Base-by-base conservation (phyloP, 2,888 invertebrate genomes). In the Ferdinandea cuprea region DNA sequence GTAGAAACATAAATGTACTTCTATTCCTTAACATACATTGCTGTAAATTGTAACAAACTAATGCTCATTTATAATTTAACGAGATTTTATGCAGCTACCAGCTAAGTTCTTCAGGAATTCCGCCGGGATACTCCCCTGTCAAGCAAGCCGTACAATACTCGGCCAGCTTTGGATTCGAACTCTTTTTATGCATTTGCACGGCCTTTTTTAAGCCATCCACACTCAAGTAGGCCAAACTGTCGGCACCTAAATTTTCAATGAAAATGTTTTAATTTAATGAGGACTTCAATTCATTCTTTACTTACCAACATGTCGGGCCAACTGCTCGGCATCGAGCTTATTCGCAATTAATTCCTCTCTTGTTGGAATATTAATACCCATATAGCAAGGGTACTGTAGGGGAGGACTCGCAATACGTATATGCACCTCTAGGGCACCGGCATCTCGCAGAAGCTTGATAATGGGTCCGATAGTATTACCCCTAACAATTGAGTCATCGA, bases 281-380 rank as follows among this genome's bases (percentile, higher is more conserved):
- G 11, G 5, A 0, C 2, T 15, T 7, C 0, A n/a, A 28, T n/a
- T n/a, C 25, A 2, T 25, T 25, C 5, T 8, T 42, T 35, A 58
- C 94, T 92, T 88, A 96, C 98, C 97, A 85, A 99, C 96, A 89
- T 96, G 94, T 85, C 94, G 93, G 0, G 98, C 97, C 85, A 99
- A 92, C 89, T 97, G 94, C 11, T 93, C 92, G 0, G 94, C 92
- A 87, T 95, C 94, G 89, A 97, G 91, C 90, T 95, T 95, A 91
- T 98, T 98, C 59, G 99, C 99, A 86, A 99, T 97, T 21, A 99
- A 94, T 90, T 99, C 99, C 88, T 98, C 97, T 50, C 95, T 92
- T 0, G 99, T 99, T 11, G 99, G 99, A 86, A 99, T 99, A 91
- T 99, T 99, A 89, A 99, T 99, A 52, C 99, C 99, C 99, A 99